A percentile compares a stretch with the other conserved stretches of the same genome.
phyloP scores from a whole-genome alignment of 2,113 vertebrate species.

The Pithys albifrons region DNA sequence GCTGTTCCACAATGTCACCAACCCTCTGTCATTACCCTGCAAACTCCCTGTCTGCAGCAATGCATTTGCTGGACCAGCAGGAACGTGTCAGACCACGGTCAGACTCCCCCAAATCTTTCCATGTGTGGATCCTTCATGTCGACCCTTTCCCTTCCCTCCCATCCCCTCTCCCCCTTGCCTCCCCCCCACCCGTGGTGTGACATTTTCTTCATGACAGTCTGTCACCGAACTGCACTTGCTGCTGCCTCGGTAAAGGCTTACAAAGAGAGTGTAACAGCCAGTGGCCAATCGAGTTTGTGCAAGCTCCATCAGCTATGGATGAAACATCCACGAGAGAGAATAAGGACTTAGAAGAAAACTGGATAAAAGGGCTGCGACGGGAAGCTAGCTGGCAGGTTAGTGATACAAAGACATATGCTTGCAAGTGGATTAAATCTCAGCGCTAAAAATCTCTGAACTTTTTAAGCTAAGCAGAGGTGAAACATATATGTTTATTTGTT shows the following conservation, averaged over 20 bases:
- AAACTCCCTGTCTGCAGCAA: conserved; percentile 17
- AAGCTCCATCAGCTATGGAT: conserved; percentile 75
- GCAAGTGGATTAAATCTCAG: not conserved
- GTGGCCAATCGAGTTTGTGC: conserved; percentile 71
- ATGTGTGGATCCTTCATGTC: conserved; percentile 73
- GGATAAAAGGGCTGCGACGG: conserved; percentile 75
- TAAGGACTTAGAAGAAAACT: conserved; percentile 77
- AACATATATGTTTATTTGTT: conserved; percentile 15
- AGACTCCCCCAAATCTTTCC: conserved; percentile 48
- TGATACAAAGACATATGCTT: conserved; percentile 48
- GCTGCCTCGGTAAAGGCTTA: conserved; percentile 81
- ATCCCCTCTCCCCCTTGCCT: not conserved
- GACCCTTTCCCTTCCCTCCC: conserved; percentile 54
- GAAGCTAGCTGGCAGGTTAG: conserved; percentile 80
- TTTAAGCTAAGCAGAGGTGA: not conserved
- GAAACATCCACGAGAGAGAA: conserved; percentile 72
- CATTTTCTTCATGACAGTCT: conserved; percentile 85
- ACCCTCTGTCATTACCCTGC: conserved; percentile 73
- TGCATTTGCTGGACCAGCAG: conserved; percentile 65
- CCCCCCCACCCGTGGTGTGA: conserved; percentile 76
- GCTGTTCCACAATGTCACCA: conserved; percentile 80
- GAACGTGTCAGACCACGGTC: conserved; percentile 68
- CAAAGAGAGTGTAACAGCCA: conserved; percentile 80
- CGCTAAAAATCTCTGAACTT: conserved; percentile 52
- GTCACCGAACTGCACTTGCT: conserved; percentile 75